phyloP scores from a whole-genome alignment of 1,140 invertebrate genomes.

The Odontomachus brunneus region DNA sequence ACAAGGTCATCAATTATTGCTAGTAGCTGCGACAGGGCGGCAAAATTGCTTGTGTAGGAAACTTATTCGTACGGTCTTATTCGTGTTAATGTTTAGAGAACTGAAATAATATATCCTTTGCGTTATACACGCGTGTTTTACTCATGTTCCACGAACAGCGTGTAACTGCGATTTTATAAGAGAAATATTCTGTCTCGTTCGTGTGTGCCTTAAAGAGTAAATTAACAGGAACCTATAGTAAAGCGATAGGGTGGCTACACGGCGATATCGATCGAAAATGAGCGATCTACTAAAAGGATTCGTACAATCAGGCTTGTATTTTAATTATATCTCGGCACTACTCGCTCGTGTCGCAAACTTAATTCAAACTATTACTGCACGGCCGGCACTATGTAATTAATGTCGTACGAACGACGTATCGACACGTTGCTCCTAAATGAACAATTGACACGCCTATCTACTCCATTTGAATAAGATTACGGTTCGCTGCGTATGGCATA shows the following conservation, averaged over 20 bases:
- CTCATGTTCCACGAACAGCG: not conserved
- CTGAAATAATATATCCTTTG: constrained; percentile 17
- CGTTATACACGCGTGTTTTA: not conserved
- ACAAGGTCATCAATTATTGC: not conserved
- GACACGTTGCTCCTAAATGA: constrained; percentile 20
- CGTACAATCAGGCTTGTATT: constrained; percentile 35
- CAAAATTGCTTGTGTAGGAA: not conserved
- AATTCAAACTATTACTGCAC: constrained; percentile 58
- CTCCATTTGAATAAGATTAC: constrained; percentile 18
- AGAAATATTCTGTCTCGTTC: constrained; percentile 5
- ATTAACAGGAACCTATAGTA: constrained; percentile 52
- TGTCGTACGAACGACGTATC: constrained; percentile 27
- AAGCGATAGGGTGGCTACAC: constrained; percentile 15
- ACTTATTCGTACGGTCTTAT: not conserved
- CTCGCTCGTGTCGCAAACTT: constrained; percentile 52
- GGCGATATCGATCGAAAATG: constrained; percentile 28
- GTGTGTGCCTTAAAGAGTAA: constrained; percentile 41
- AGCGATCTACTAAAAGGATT: constrained; percentile 26
- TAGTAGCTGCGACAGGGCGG: not conserved
- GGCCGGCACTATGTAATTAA: constrained; percentile 55
- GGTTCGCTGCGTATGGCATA: constrained; percentile 37
- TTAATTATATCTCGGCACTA: constrained; percentile 33
- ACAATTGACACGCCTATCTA: constrained; percentile 45
- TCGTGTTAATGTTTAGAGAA: not conserved
- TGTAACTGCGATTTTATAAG: not conserved